Conservation (phyloP, 2,888 invertebrate species). For the Yponomeuta cagnagella region DNA sequence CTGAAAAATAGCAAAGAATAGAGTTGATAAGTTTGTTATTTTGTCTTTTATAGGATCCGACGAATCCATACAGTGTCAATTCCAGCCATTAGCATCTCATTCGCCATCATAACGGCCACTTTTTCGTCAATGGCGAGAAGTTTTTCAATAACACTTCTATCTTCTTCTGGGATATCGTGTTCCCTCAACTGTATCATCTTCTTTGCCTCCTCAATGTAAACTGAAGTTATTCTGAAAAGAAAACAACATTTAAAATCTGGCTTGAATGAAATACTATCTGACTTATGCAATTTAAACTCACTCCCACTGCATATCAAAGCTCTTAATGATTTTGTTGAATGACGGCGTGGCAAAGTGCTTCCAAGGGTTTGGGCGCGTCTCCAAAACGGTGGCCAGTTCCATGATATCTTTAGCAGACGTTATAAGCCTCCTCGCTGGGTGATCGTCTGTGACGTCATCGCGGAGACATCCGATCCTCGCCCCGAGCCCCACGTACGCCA, state of each 20-base stretch:
- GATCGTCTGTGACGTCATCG: conserved; percentile 41
- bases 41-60: too few relatives aligned
- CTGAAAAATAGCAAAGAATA: conserved; percentile 32
- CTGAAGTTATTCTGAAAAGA: conserved; percentile 45
- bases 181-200: conserved; percentile 40
- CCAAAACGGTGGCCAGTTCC: conserved; percentile 41
- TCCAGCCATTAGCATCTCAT: conserved; percentile 82
- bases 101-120: conserved; percentile 79
- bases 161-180: conserved; percentile 54
- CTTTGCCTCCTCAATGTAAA: conserved; percentile 47
- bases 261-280: background rate
- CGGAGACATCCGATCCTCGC: conserved; percentile 49
- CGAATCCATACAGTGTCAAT: conserved; percentile 77
- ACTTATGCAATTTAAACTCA: conserved; percentile 33
- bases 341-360: conserved; percentile 42
- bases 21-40: background rate
- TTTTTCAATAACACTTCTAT: conserved; percentile 79
- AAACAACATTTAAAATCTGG: background rate
- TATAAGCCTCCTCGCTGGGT: conserved; percentile 47
- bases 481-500: conserved; percentile 53
- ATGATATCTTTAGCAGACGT: conserved; percentile 44
- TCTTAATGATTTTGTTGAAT: conserved; percentile 47
- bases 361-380: conserved; percentile 49
- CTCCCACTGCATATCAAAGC: conserved; percentile 58
- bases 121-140: conserved; percentile 76